A percentile compares a stretch with the other conserved stretches of the same genome.
phyloP scores from a whole-genome alignment of 2,797 vertebrate genomes.

The Chaetodon trifasciatus region DNA sequence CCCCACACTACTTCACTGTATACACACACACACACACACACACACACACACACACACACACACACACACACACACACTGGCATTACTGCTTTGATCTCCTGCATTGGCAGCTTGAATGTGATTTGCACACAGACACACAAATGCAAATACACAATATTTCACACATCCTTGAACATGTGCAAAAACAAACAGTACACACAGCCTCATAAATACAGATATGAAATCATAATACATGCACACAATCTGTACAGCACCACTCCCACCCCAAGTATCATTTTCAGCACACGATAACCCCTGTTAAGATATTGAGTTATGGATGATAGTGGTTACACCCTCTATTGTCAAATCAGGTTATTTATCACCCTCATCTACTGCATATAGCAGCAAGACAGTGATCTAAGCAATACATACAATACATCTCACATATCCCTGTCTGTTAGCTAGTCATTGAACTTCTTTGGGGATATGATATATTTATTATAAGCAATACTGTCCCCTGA shows the following conservation, averaged over 20 bases:
- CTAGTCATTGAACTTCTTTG: constrained; percentile 18
- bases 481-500: constrained; percentile 35
- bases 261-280: constrained; percentile 48
- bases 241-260: constrained; percentile 11
- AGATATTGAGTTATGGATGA: constrained; percentile 70
- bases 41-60: constrained; percentile 32
- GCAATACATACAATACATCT: constrained; percentile 35
- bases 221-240: constrained; percentile 30
- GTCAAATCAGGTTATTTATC: constrained; percentile 67
- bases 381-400: constrained; percentile 46
- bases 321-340: constrained; percentile 65
- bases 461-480: constrained; percentile 31
- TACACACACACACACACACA: constrained; percentile 12
- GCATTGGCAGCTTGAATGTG: constrained; percentile 69
- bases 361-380: constrained; percentile 33
- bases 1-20: constrained; percentile 30
- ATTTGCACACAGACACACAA: constrained; percentile 36
- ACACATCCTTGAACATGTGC: constrained; percentile 35
- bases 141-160: constrained; percentile 45
- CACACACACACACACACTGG: constrained; percentile 28
- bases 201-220: constrained; percentile 33
- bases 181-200: constrained; percentile 46
- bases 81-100: constrained; percentile 45
- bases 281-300: constrained; percentile 72
- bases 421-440: constrained; percentile 17